phyloP scores from a whole-genome alignment of 2,888 invertebrate species.

The Spodoptera picta region DNA sequence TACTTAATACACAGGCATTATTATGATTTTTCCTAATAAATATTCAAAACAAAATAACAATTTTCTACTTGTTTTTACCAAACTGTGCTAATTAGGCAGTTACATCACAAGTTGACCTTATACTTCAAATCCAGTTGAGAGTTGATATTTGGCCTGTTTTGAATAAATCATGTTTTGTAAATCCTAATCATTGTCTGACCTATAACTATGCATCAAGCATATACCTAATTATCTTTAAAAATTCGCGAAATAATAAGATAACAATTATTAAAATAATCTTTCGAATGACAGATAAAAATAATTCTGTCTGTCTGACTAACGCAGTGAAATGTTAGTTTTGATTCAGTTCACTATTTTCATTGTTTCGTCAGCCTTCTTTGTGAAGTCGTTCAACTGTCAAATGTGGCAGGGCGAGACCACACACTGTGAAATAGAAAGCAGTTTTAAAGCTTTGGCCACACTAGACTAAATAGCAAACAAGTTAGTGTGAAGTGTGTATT shows the following conservation, averaged over 20 bases:
- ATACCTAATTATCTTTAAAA: slow-evolving; percentile 2
- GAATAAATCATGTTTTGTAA: too few species aligned
- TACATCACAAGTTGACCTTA: too few species aligned
- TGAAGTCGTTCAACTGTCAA: slow-evolving; percentile 2
- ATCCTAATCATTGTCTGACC: too few species aligned
- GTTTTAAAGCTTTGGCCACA: not conserved
- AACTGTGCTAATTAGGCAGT: too few species aligned
- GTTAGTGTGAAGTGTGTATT: too few species aligned
- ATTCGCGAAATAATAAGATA: not conserved
- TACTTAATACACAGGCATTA: too few species aligned
- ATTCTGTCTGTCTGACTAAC: not conserved
- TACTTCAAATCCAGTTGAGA: too few species aligned
- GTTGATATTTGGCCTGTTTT: too few species aligned
- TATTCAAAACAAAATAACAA: too few species aligned
- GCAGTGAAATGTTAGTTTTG: slow-evolving; percentile 1
- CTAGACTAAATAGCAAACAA: not conserved
- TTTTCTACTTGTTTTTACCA: too few species aligned
- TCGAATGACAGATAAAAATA: slow-evolving; percentile 1
- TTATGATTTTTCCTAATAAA: too few species aligned
- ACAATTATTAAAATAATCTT: slow-evolving; percentile 8
- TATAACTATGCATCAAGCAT: slow-evolving; percentile 6
- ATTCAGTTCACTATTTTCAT: slow-evolving; percentile 21
- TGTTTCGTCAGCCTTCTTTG: slow-evolving; percentile 14
- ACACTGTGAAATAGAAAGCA: not conserved
- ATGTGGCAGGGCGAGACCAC: slow-evolving; percentile 2